phyloP scores from a whole-genome alignment of 2,888 invertebrate genomes.

The Harpagoxenus sublaevis region DNA sequence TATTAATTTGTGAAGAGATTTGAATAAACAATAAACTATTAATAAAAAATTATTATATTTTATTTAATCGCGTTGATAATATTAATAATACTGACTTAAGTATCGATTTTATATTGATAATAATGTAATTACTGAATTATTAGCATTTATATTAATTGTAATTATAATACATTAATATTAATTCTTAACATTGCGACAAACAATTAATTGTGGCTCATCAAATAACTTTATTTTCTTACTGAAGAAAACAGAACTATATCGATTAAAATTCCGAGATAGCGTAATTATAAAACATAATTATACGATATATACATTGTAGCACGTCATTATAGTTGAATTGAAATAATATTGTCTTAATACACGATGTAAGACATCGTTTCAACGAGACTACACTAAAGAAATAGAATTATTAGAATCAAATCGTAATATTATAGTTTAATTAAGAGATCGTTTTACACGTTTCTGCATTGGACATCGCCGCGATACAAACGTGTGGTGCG shows the following conservation, averaged over 20 bases:
- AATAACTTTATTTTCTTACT: not conserved
- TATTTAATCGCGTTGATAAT: not conserved
- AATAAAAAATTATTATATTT: not conserved
- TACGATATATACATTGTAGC: not conserved
- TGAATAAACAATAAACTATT: not conserved
- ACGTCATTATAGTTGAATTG: not conserved
- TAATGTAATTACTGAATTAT: not conserved
- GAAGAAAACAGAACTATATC: not conserved
- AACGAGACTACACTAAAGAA: not conserved
- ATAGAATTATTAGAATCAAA: not conserved
- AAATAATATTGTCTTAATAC: not conserved
- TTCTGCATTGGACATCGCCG: not conserved
- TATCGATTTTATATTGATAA: not conserved
- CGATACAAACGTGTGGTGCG: not conserved
- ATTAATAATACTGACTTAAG: not conserved
- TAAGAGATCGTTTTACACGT: not conserved
- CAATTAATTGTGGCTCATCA: not conserved
- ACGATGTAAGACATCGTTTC: not conserved
- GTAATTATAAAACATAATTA: conserved; percentile 6
- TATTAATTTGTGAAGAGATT: not conserved
- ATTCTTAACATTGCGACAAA: not conserved
- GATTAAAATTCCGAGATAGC: not conserved
- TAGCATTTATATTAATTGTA: not conserved
- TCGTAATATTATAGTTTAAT: not conserved
- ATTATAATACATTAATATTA: conserved; percentile 12